Percentiles rank a stretch among this genome's conserved stretches.
Conservation (phyloP, 1,140 invertebrate species). For the Cataglyphis hispanica region DNA sequence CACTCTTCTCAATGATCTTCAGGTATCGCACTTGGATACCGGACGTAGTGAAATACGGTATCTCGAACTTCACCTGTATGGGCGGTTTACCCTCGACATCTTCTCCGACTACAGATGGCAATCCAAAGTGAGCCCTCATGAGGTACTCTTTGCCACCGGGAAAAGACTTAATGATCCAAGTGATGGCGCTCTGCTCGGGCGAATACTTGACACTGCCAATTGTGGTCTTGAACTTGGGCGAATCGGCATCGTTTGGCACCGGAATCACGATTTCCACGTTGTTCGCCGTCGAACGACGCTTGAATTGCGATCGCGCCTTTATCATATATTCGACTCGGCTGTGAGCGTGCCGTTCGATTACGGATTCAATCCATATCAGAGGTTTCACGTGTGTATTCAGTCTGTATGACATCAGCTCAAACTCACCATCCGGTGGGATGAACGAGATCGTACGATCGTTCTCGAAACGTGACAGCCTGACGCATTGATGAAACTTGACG, state of each 20-base stretch:
- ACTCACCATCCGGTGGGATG: conserved; percentile 99
- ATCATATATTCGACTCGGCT: conserved; percentile 99
- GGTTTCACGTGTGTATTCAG: conserved; percentile 99
- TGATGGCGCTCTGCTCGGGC: conserved; percentile 98
- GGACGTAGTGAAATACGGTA: conserved; percentile 99
- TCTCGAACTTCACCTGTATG: conserved; percentile 99
- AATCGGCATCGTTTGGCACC: conserved; percentile 99
- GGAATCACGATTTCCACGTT: conserved; percentile 99
- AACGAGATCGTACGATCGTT: conserved; percentile 99
- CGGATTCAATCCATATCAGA: conserved; percentile 99
- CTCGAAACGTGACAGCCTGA: conserved; percentile 98
- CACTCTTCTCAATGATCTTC: conserved; percentile 99
- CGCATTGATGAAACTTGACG: conserved; percentile 99
- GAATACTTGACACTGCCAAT: conserved; percentile 99
- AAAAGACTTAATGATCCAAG: conserved; percentile 99
- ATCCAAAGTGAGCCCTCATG: conserved; percentile 99
- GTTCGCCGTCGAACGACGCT: conserved; percentile 98
- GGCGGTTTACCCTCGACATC: conserved; percentile 99
- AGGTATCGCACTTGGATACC: conserved; percentile 99
- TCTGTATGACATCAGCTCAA: conserved; percentile 99
- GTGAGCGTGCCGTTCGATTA: conserved; percentile 99
- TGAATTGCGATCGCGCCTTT: conserved; percentile 99
- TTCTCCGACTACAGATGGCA: conserved; percentile 98
- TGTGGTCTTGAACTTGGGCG: conserved; percentile 99
- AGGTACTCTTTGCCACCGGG: conserved; percentile 99